Conservation (phyloP, 2,113 vertebrate genomes). For the Salvelinus namaycush region DNA sequence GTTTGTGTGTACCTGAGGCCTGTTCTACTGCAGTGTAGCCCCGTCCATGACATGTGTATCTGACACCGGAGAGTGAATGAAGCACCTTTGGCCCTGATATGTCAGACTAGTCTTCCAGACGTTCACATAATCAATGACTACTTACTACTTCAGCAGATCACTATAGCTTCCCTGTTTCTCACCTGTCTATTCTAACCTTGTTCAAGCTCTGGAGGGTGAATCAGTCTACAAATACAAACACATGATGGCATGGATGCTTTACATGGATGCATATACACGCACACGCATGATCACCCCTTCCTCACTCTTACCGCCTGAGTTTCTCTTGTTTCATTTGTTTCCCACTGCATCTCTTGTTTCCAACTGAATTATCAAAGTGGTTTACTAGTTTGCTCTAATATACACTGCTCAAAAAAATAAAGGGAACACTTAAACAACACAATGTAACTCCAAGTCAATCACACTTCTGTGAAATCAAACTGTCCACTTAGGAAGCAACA, state of each 20-base stretch:
- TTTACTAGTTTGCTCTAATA: slow-evolving; percentile 40
- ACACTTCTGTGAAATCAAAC: no score
- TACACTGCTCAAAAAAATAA: no score
- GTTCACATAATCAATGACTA: neutral
- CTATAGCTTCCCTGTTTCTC: neutral
- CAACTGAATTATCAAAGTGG: slow-evolving; percentile 47
- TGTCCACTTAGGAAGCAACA: no score
- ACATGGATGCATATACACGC: neutral
- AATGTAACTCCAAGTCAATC: no score
- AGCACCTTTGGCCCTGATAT: neutral
- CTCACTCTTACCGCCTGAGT: neutral
- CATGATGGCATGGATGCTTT: neutral
- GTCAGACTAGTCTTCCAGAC: neutral
- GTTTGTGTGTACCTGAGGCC: neutral
- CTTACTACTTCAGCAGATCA: neutral
- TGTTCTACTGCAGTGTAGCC: neutral
- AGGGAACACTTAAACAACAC: no score
- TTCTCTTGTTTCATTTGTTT: slow-evolving; percentile 66
- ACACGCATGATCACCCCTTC: neutral
- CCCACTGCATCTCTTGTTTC: slow-evolving; percentile 18
- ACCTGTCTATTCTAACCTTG: neutral
- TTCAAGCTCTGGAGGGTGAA: neutral
- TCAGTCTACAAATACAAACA: neutral
- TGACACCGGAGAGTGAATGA: neutral
- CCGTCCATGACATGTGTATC: neutral